A percentile compares a stretch with the other conserved stretches of the same genome.
Conservation (phyloP, 2,113 vertebrate genomes). For the Bos taurus region DNA sequence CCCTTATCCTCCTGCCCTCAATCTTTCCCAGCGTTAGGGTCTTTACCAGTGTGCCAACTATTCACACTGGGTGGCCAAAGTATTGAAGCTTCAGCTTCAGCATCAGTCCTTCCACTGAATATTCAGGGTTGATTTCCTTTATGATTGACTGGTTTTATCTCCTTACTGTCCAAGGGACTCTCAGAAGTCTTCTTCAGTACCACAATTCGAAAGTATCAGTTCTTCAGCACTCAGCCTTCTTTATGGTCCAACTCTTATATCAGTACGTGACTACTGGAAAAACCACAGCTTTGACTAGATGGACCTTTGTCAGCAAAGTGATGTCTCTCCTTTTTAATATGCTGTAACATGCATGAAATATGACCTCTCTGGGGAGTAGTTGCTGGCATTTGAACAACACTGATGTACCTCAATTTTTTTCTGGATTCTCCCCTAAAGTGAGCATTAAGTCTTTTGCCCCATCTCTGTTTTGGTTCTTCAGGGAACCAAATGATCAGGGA, state of each 20-base stretch:
- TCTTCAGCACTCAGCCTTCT: not conserved
- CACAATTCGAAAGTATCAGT: not conserved
- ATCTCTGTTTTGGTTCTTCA: not conserved
- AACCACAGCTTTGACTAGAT: not conserved
- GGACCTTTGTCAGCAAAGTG: not conserved
- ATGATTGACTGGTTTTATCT: not conserved
- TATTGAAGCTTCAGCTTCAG: not conserved
- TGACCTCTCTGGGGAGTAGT: not conserved
- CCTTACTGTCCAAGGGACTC: not conserved
- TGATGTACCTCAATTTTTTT: not conserved
- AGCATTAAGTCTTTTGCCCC: not conserved
- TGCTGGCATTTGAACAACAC: not conserved
- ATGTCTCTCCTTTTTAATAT: not conserved
- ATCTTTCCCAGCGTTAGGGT: fast-evolving
- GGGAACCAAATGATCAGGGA: too few species aligned
- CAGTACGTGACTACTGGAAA: fast-evolving
- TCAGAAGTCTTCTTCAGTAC: not conserved
- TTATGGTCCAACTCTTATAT: not conserved
- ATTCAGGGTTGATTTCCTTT: not conserved
- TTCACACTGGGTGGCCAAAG: not conserved
- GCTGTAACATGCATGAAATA: not conserved
- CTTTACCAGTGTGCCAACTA: not conserved
- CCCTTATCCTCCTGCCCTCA: not conserved
- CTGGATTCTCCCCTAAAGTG: not conserved
- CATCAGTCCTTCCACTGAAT: not conserved